Evolutionary conservation across 1,140 invertebrate species (phyloP).

Genomic region (Ericerus pela): DNA sequence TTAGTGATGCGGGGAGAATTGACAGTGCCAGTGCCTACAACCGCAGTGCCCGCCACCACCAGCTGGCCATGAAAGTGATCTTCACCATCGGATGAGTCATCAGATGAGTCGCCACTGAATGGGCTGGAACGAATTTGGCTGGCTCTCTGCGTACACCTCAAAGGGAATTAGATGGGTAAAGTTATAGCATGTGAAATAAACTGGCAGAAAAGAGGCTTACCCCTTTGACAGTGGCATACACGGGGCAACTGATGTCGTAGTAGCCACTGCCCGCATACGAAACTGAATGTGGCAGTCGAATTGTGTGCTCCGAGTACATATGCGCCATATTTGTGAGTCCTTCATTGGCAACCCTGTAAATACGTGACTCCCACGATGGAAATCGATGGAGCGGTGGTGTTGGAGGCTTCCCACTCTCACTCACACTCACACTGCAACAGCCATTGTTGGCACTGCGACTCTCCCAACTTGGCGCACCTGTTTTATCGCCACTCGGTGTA

Average conservation of each 20-base stretch:
- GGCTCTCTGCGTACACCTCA: constrained; percentile 47
- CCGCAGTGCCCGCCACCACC: constrained; percentile 23
- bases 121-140: constrained; percentile 91
- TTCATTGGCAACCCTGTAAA: constrained; percentile 76
- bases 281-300: constrained; percentile 24
- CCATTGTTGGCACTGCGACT: too few species aligned
- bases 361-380: constrained; percentile 86
- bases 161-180: not conserved
- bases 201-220: constrained; percentile 34
- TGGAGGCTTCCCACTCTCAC: constrained; percentile 44
- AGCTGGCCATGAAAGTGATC: constrained; percentile 25
- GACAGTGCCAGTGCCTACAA: too few species aligned
- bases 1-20: too few species aligned
- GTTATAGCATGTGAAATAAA: not conserved
- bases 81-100: constrained; percentile 85
- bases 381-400: constrained; percentile 79
- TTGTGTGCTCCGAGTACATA: constrained; percentile 31
- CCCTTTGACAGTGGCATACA: constrained; percentile 90
- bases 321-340: constrained; percentile 42
- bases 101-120: constrained; percentile 86
- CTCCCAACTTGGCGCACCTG: constrained; percentile 20
- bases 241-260: constrained; percentile 76
- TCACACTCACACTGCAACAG: too few species aligned
- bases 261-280: constrained; percentile 38
- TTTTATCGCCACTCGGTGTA: constrained; percentile 68